Conservation (phyloP, 2,797 vertebrate genomes). For the Chelidonichthys spinosus region DNA sequence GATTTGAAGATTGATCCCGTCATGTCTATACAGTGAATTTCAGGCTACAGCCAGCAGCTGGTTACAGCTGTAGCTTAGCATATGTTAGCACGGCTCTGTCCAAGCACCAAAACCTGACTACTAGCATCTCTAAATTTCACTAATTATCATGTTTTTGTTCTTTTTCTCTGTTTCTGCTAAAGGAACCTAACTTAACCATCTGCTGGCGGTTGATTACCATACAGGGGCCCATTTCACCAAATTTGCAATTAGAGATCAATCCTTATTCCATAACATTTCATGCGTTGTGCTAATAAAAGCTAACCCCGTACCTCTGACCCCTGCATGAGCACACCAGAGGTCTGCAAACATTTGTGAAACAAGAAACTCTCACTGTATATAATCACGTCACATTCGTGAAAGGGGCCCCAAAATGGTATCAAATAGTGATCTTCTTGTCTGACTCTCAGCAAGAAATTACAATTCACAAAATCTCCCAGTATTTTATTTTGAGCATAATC, state of each 20-base stretch:
- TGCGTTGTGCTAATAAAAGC: background rate
- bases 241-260: background rate
- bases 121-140: background rate
- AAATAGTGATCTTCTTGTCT: background rate
- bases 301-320: background rate
- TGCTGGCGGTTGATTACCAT: background rate
- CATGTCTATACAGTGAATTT: background rate
- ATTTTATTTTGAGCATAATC: conserved; percentile 8
- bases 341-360: conserved; percentile 4
- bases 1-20: background rate
- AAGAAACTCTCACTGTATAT: background rate
- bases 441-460: background rate
- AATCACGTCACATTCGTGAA: background rate
- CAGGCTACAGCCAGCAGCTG: background rate
- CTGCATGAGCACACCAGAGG: background rate
- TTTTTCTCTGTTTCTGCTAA: background rate
- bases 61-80: background rate
- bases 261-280: background rate
- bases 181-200: background rate
- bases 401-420: background rate
- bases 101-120: background rate
- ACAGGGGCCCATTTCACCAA: background rate
- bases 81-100: background rate
- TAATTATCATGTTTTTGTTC: background rate
- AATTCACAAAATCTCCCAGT: conserved; percentile 10